A percentile compares a stretch with the other conserved stretches of the same genome.
These are phyloP conservation scores for Chymomyza procnemis DNA, from an alignment of 2,888 invertebrate genomes.

Conservation along the genomic window DNA sequence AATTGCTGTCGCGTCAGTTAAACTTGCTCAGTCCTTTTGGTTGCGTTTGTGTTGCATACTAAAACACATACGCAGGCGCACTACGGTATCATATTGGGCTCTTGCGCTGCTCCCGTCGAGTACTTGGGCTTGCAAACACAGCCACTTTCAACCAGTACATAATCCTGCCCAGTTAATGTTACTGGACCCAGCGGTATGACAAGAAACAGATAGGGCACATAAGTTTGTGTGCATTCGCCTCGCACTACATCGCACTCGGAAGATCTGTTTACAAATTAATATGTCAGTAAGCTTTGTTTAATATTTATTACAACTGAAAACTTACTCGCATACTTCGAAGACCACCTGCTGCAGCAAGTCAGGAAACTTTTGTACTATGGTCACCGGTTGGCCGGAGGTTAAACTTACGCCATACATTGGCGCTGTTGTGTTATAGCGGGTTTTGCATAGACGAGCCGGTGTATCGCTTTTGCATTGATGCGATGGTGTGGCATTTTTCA, in stretches of 20 bases:
- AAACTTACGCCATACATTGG: constrained; percentile 96
- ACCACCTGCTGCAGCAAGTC: constrained; percentile 94
- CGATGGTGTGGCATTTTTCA: constrained; percentile 70
- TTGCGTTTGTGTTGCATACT: constrained; percentile 32
- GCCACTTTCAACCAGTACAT: constrained; percentile 96
- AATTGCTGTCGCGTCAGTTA: background rate
- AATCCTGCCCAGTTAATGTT: constrained; percentile 94
- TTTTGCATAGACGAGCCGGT: constrained; percentile 89
- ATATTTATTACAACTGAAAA: constrained; percentile 55
- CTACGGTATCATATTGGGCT: constrained; percentile 79
- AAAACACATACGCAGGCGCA: background rate
- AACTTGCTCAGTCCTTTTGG: constrained; percentile 73
- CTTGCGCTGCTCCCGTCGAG: constrained; percentile 78
- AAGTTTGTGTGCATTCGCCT: constrained; percentile 93
- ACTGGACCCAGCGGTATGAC: constrained; percentile 94
- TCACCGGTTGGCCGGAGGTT: constrained; percentile 94
- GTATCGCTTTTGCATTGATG: constrained; percentile 81
- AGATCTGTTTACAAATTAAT: constrained; percentile 81
- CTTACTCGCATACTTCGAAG: constrained; percentile 95
- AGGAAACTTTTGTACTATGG: constrained; percentile 95
- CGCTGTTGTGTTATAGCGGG: constrained; percentile 94
- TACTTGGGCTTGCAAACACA: constrained; percentile 88
- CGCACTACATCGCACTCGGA: constrained; percentile 92
- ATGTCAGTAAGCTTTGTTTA: background rate
- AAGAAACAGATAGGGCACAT: constrained; percentile 92